A percentile compares a stretch with the other conserved stretches of the same genome.
Conservation (phyloP, 2,113 vertebrate genomes). For the Pimephales promelas region DNA sequence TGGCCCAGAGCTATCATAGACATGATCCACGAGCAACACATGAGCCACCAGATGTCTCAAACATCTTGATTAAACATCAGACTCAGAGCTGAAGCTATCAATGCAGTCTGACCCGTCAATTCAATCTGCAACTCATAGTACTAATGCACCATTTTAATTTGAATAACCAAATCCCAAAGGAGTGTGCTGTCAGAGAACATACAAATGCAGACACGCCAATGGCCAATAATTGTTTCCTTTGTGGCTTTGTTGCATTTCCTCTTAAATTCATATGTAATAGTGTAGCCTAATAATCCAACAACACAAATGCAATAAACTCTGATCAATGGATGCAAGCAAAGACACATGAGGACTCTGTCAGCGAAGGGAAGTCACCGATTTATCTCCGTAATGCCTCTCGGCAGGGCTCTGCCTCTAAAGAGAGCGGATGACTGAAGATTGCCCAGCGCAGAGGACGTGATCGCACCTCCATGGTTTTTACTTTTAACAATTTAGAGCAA, state of each 20-base stretch:
- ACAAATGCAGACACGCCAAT: conserved; percentile 48
- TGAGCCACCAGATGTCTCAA: neutral
- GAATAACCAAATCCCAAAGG: conserved; percentile 48
- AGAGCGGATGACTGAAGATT: conserved; percentile 80
- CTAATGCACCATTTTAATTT: conserved; percentile 45
- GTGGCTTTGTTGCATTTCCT: conserved; percentile 71
- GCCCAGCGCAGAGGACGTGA: conserved; percentile 56
- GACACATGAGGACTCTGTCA: conserved; percentile 84
- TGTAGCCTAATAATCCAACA: conserved; percentile 81
- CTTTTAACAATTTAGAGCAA: conserved; percentile 14
- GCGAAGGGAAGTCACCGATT: conserved; percentile 81
- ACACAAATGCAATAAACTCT: conserved; percentile 84
- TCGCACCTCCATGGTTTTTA: neutral
- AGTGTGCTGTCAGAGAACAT: conserved; percentile 50
- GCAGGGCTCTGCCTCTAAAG: conserved; percentile 80
- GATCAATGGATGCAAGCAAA: conserved; percentile 81
- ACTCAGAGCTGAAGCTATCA: neutral
- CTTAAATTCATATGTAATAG: conserved; percentile 82
- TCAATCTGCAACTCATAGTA: conserved; percentile 52
- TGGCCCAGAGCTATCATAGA: conserved; percentile 39
- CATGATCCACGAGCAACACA: conserved; percentile 43
- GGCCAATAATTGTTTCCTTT: conserved; percentile 67
- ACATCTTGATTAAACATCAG: neutral
- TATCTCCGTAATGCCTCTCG: conserved; percentile 85
- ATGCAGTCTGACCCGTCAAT: neutral